Evolutionary conservation across 2,888 invertebrate genomes (phyloP).

Genomic region (Sipha maydis): DNA sequence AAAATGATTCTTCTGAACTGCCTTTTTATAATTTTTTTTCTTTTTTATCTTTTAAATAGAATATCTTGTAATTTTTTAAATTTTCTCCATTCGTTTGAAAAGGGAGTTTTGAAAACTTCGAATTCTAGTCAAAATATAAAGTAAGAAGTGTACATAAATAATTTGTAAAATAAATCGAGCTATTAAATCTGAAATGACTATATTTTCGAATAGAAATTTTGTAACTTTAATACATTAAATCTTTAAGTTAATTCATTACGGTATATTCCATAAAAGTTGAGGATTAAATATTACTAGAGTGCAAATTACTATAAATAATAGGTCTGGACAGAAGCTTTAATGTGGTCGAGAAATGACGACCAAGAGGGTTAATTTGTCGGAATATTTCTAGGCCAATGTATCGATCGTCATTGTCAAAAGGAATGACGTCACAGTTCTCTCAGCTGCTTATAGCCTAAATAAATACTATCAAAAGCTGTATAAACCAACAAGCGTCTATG

Average conservation of each 20-base stretch:
- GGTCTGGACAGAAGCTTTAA: background rate
- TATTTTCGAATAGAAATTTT: no score
- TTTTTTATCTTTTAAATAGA: no score
- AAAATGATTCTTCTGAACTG: no score
- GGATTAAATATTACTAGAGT: background rate
- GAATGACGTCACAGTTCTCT: constrained; percentile 17
- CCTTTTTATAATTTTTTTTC: no score
- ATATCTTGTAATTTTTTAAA: no score
- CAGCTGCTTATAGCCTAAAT: background rate
- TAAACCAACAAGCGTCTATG: background rate
- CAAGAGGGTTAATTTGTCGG: constrained; percentile 21
- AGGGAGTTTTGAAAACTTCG: no score
- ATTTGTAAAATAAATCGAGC: no score
- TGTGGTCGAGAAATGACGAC: background rate
- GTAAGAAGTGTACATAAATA: no score
- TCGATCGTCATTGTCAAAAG: constrained; percentile 2
- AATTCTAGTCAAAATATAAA: no score
- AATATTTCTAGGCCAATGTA: constrained; percentile 25
- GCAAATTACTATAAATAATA: constrained; percentile 13
- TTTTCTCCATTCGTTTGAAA: no score
- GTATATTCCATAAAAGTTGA: background rate
- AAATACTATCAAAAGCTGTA: background rate
- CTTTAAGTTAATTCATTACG: background rate
- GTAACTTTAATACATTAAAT: no score
- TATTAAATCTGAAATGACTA: no score